phyloP scores from a whole-genome alignment of 2,888 invertebrate species.

The Philaethria dido region DNA sequence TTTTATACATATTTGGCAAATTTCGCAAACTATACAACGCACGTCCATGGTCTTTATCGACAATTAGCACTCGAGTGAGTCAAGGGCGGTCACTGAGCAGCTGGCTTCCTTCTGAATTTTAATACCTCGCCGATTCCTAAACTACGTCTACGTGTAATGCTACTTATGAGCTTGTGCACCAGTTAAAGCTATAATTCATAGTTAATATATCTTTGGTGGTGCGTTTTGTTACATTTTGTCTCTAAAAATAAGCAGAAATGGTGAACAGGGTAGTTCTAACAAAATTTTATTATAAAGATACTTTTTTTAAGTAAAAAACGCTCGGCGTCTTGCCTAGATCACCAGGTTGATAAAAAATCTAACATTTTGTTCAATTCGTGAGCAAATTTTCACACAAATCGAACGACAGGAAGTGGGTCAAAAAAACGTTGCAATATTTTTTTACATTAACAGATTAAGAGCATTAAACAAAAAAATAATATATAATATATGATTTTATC shows the following conservation, averaged over 20 bases:
- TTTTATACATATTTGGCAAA: conserved; percentile 21
- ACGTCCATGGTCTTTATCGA: conserved; percentile 20
- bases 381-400: too few relatives aligned
- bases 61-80: conserved; percentile 51
- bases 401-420: too few relatives aligned
- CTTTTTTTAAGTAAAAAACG: too few relatives aligned
- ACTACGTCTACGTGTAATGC: conserved; percentile 52
- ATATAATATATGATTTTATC: too few relatives aligned
- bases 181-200: conserved; percentile 1
- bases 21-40: conserved; percentile 11
- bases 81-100: conserved; percentile 75
- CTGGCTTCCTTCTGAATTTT: conserved; percentile 74
- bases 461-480: too few relatives aligned
- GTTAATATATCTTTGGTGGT: background rate
- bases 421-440: too few relatives aligned
- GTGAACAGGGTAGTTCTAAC: background rate
- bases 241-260: background rate
- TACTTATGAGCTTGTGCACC: conserved; percentile 7
- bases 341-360: too few relatives aligned
- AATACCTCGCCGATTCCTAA: conserved; percentile 63
- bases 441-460: too few relatives aligned
- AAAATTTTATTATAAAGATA: too few relatives aligned
- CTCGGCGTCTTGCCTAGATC: too few relatives aligned
- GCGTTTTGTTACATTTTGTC: background rate
- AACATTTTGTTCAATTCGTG: too few relatives aligned